phyloP scores from a whole-genome alignment of 2,888 invertebrate species.

The Drosophila austrosaltans region DNA sequence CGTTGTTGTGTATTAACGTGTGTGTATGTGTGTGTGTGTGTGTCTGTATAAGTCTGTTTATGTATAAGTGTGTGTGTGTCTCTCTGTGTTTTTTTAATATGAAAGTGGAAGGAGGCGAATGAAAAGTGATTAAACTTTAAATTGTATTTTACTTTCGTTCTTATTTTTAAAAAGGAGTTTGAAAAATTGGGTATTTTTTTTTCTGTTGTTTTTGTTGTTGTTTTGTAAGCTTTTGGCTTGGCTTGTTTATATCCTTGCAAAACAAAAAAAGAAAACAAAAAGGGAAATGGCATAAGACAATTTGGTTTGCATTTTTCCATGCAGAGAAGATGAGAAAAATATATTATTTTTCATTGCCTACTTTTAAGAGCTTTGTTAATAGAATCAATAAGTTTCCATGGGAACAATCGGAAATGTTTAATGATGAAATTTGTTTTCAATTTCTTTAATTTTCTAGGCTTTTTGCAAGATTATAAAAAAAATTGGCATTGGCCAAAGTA shows the following conservation, averaged over 20 bases:
- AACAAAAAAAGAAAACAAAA: no score
- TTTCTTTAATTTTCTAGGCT: no score
- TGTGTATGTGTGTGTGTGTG: slow-evolving; percentile 9
- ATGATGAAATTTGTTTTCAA: no score
- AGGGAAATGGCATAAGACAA: not conserved
- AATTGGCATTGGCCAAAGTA: not conserved
- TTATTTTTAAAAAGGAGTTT: slow-evolving; percentile 18
- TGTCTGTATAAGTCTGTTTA: slow-evolving; percentile 10
- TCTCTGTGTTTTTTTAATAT: slow-evolving; percentile 9
- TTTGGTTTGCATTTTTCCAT: not conserved
- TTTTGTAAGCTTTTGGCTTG: not conserved
- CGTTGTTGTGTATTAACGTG: slow-evolving; percentile 10
- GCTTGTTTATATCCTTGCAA: not conserved
- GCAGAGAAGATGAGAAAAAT: not conserved
- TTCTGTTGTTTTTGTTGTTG: slow-evolving; percentile 4
- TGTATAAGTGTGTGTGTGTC: slow-evolving; percentile 8
- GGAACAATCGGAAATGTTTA: no score
- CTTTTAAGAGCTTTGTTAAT: no score
- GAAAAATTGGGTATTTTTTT: slow-evolving; percentile 42
- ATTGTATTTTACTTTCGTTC: slow-evolving; percentile 31
- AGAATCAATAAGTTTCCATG: no score
- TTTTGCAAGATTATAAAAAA: slow-evolving; percentile 1
- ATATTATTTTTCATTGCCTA: no score
- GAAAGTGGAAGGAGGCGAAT: slow-evolving; percentile 24
- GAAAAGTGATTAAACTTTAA: slow-evolving; percentile 45